A percentile compares a stretch with the other conserved stretches of the same genome.
Conservation (phyloP, 2,888 invertebrate genomes). For the Protonemura montana region DNA sequence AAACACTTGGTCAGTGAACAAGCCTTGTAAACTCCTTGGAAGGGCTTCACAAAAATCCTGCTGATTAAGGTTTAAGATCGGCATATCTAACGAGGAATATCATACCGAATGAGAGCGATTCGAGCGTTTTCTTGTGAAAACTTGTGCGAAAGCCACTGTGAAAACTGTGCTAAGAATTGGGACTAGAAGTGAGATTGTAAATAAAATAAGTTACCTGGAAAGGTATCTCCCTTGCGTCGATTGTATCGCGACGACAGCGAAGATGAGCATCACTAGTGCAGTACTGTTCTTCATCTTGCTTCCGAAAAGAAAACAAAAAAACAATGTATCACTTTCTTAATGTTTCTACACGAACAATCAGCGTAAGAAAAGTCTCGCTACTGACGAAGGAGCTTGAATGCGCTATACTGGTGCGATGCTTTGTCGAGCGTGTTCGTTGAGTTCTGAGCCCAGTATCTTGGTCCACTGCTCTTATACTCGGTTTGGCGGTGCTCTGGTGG, state of each 20-base stretch:
- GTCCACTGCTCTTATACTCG: neutral
- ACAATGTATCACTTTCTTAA: neutral
- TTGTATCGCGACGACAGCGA: neutral
- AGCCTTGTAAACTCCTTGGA: too few relatives aligned
- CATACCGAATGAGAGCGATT: neutral
- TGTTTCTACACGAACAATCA: neutral
- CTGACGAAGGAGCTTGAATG: neutral
- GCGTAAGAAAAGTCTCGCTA: neutral
- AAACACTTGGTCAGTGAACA: neutral
- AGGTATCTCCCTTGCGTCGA: neutral
- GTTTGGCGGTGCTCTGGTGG: neutral
- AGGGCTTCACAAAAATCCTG: too few relatives aligned
- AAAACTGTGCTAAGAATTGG: too few relatives aligned
- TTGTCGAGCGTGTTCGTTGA: neutral
- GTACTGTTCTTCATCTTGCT: constrained; percentile 3
- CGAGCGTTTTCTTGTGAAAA: neutral
- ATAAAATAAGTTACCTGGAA: neutral
- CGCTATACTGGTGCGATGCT: neutral
- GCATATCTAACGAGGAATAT: neutral
- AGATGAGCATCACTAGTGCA: neutral
- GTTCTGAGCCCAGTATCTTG: neutral
- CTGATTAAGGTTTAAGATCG: too few relatives aligned
- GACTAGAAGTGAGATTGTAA: neutral
- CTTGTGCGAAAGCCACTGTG: too few relatives aligned
- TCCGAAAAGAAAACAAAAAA: neutral